Evolutionary conservation across 2,888 invertebrate genomes (phyloP).

Genomic region (Andricus quercusramuli): DNA sequence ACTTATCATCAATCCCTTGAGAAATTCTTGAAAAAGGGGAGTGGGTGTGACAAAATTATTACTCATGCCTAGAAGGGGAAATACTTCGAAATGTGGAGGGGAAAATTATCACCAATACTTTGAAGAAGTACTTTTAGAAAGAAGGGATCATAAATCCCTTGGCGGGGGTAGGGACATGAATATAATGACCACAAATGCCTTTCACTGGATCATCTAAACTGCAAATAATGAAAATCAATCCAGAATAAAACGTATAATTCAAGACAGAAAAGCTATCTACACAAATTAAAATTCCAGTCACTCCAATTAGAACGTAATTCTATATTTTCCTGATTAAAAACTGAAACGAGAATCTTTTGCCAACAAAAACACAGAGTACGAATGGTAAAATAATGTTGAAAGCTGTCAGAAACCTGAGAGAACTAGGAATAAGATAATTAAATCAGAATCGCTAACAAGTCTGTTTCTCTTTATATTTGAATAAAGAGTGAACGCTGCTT

Average conservation of each 20-base stretch:
- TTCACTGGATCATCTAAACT: background rate
- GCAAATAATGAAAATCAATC: background rate
- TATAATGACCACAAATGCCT: too few relatives aligned
- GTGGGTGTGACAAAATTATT: too few relatives aligned
- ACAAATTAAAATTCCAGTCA: background rate
- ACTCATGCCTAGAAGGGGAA: too few relatives aligned
- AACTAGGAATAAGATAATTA: constrained; percentile 1
- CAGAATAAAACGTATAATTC: background rate
- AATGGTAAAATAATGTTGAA: constrained; percentile 3
- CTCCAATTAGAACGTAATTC: constrained; percentile 16
- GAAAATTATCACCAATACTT: too few relatives aligned
- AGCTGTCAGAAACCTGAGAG: background rate
- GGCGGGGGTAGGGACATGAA: too few relatives aligned
- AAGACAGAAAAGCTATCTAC: background rate
- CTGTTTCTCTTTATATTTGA: background rate
- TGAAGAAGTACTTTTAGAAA: too few relatives aligned
- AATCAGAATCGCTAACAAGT: constrained; percentile 14
- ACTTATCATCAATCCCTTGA: too few relatives aligned
- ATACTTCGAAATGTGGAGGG: too few relatives aligned
- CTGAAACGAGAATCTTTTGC: background rate
- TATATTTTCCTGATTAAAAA: background rate
- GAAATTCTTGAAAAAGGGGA: too few relatives aligned
- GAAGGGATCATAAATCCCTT: too few relatives aligned
- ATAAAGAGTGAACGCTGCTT: background rate
- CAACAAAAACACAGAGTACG: background rate